Conservation (phyloP, 2,797 vertebrate genomes). For the Crotalus adamanteus region DNA sequence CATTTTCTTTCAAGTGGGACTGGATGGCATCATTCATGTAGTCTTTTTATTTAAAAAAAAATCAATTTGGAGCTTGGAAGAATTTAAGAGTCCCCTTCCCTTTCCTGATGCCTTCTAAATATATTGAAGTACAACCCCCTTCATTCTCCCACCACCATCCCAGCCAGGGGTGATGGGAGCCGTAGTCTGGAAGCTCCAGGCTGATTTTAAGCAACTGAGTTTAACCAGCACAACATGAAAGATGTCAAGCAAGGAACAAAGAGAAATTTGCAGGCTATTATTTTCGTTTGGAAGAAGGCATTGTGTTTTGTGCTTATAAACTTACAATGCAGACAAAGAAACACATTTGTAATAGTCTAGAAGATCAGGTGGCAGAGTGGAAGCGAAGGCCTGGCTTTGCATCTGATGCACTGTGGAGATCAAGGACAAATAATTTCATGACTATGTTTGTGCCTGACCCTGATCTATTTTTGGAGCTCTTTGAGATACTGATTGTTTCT, state of each 20-base stretch:
- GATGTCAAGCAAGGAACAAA: accelerated
- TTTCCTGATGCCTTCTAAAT: background rate
- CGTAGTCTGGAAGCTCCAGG: background rate
- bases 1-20: background rate
- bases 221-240: background rate
- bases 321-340: conserved; percentile 21
- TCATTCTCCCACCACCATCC: background rate
- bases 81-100: background rate
- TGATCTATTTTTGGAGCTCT: conserved; percentile 26
- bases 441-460: conserved; percentile 10
- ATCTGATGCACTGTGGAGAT: background rate
- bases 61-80: background rate
- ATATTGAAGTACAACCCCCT: background rate
- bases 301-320: conserved; percentile 37
- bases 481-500: conserved; percentile 16
- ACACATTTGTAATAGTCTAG: conserved; percentile 31
- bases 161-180: background rate
- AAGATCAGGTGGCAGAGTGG: background rate
- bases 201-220: background rate
- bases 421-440: conserved; percentile 31
- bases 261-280: background rate
- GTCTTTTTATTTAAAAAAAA: background rate
- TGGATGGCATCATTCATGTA: background rate
- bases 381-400: conserved; percentile 8
- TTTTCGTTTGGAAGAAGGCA: conserved; percentile 36